Conservation (phyloP, 1,140 invertebrate genomes). For the Plectrocnemia conspersa region DNA sequence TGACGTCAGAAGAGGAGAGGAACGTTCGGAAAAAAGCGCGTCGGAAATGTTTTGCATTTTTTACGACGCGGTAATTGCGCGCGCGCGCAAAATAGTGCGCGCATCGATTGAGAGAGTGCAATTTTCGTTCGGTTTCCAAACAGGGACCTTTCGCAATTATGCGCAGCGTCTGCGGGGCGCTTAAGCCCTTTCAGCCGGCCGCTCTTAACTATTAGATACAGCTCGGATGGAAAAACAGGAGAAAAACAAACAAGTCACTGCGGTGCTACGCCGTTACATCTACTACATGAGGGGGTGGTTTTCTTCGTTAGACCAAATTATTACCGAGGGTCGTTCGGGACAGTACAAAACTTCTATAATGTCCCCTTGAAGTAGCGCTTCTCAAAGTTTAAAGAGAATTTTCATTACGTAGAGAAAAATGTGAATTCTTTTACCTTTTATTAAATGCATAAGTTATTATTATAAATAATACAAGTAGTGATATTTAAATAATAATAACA, state of each 20-base stretch:
- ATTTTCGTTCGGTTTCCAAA: not conserved
- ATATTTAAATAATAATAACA: no score
- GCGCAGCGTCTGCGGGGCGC: not conserved
- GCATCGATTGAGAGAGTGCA: not conserved
- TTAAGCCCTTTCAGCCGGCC: not conserved
- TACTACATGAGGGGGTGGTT: conserved; percentile 27
- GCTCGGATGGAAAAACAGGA: conserved; percentile 18
- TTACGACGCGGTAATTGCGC: not conserved
- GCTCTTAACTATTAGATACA: conserved; percentile 5
- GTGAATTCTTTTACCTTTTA: no score
- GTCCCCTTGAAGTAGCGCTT: conserved; percentile 5
- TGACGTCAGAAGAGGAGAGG: conserved; percentile 13
- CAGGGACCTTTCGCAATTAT: not conserved
- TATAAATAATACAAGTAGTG: no score
- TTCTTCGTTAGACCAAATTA: conserved; percentile 35
- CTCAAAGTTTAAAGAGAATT: conserved; percentile 7
- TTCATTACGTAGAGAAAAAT: no score
- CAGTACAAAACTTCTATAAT: conserved; percentile 20
- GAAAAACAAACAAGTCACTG: conserved; percentile 24
- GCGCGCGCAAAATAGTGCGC: not conserved
- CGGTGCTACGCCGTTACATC: conserved; percentile 3
- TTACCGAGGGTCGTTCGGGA: conserved; percentile 25
- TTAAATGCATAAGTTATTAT: no score
- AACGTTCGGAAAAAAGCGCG: conserved; percentile 9
- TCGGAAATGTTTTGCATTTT: not conserved